Conservation (phyloP, 2,797 vertebrate genomes). For the Lerista edwardsae region DNA sequence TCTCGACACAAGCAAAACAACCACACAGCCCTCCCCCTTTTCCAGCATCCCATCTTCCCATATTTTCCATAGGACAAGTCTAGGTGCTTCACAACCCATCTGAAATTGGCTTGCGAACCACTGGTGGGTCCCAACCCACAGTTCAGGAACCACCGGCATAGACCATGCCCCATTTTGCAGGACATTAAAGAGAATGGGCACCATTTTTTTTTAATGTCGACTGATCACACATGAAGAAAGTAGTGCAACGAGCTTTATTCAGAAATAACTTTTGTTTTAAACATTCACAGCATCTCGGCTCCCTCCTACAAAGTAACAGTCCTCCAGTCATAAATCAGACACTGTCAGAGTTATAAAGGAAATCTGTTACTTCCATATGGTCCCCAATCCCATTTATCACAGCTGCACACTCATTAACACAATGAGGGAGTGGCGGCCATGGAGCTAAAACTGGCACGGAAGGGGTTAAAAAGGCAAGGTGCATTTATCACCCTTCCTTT, state of each 20-base stretch:
- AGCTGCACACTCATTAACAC: neutral
- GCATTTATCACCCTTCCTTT: conserved; percentile 50
- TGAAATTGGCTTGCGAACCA: too few species aligned
- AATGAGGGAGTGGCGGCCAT: neutral
- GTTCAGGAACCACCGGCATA: too few species aligned
- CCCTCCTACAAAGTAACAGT: neutral
- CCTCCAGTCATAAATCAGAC: neutral
- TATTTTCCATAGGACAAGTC: too few species aligned
- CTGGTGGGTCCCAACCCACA: too few species aligned
- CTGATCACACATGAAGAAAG: neutral
- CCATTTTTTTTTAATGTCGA: neutral
- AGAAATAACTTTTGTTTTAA: neutral
- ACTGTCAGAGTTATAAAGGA: conserved; percentile 2
- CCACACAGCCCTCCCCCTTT: too few species aligned
- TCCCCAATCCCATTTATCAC: neutral
- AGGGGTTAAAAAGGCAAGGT: conserved; percentile 53
- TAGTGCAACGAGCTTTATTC: neutral
- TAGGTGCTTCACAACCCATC: too few species aligned
- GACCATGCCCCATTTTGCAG: too few species aligned
- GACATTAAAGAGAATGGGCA: neutral
- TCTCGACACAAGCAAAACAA: too few species aligned
- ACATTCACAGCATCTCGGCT: neutral
- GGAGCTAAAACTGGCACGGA: neutral
- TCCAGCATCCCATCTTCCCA: too few species aligned
- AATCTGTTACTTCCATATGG: conserved; percentile 14